phyloP scores from a whole-genome alignment of 2,888 invertebrate species.

The Ernsta delagoae region DNA sequence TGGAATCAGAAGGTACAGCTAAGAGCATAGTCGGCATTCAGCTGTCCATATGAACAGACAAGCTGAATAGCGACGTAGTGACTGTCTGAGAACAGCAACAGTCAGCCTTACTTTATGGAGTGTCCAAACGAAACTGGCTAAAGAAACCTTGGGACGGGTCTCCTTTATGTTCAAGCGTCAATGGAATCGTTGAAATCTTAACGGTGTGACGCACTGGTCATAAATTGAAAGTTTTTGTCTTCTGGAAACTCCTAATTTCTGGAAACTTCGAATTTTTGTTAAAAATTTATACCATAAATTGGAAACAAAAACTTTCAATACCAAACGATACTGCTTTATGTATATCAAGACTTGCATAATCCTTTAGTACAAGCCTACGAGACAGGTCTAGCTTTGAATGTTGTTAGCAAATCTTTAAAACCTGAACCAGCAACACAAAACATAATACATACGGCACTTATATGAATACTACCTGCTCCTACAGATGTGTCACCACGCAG shows the following conservation, averaged over 20 bases:
- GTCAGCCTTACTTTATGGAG: conserved; percentile 49
- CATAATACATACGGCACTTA: conserved; percentile 32
- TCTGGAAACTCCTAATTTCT: neutral
- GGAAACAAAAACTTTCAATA: conserved; percentile 30
- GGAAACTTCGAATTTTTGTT: neutral
- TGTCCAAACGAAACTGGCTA: conserved; percentile 57
- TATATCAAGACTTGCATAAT: neutral
- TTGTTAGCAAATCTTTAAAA: conserved; percentile 14
- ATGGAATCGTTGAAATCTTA: conserved; percentile 33
- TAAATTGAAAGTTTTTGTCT: conserved; percentile 39
- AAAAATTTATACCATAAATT: neutral
- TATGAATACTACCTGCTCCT: conserved; percentile 20
- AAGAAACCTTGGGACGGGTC: conserved; percentile 39
- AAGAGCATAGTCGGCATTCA: conserved; percentile 50
- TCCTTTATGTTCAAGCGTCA: conserved; percentile 38
- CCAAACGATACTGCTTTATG: neutral
- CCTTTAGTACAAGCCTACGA: neutral
- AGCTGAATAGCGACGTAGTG: conserved; percentile 44
- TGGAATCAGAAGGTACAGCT: conserved; percentile 68
- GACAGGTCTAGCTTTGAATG: conserved; percentile 37
- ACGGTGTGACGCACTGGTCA: conserved; percentile 22
- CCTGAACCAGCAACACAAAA: conserved; percentile 24
- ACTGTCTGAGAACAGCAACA: conserved; percentile 48
- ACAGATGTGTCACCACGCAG: no score
- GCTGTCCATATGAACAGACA: conserved; percentile 49